Evolutionary conservation across 2,797 vertebrate genomes (phyloP), one percentile per base, ranked within the genome.

Genomic region (Spondyliosoma cantharus): DNA sequence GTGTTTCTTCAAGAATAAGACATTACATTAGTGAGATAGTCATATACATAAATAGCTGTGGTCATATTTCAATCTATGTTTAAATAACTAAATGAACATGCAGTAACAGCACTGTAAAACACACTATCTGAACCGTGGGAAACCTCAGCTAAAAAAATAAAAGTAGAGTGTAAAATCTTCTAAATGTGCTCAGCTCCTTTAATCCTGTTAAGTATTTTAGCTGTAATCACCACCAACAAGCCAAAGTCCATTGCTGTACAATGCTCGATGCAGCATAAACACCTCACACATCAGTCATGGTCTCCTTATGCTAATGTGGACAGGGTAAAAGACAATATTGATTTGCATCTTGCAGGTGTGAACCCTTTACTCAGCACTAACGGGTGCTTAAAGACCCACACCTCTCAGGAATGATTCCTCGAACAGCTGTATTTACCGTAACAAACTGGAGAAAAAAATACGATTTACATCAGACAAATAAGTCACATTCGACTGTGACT

Each of bases 261-360:
- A 60, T 19, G 14, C 64, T 2, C 60, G 25, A 58, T 29, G 13
- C 46, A 70, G 25, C 60, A 61, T n/a, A 7, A 53, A 69, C 54
- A 57, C 50, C 50, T 68, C n/a, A 49, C 14, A 62, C 56, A 68
- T 29, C 29, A 15, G 7, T 24, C 67, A 68, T 20, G 12, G 25
- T 67, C 54, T 76, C 45, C 24, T 17, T 52, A 57, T 27, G 52
- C 59, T 57, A 52, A 70, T 49, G 45, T 12, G 3, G 20, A 37
- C 48, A 67, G 70, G 60, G 24, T 5, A 37, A 74, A 48, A 58
- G 9, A 70, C 52, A 72, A 54, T 58, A 65, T 3, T 60, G 46
- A 86, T 83, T 83, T 81, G 15, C 66, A 60, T 82, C 48, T 22
- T 57, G 67, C 59, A 76, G 56, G 62, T 82, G 54, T 13, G 49